Evolutionary conservation across 2,113 vertebrate species (phyloP).

Genomic region (Microtus montanus): DNA sequence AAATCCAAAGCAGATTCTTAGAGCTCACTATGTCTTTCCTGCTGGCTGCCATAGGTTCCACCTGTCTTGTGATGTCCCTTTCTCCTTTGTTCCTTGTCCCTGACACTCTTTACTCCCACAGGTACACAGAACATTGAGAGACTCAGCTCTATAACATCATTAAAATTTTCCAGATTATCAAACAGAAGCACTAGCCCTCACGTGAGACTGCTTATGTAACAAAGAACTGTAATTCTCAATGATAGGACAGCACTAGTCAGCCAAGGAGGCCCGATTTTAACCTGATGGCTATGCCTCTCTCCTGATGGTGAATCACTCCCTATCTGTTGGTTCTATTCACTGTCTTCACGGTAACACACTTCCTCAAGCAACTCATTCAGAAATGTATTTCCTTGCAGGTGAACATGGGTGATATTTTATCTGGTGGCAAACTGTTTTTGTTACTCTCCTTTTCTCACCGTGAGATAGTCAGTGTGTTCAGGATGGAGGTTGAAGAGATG

Average conservation of each 20-base stretch:
- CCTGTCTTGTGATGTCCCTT: background rate
- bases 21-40: background rate
- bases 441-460: background rate
- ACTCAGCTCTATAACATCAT: background rate
- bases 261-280: background rate
- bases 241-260: background rate
- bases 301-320: background rate
- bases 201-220: background rate
- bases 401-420: background rate
- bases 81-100: background rate
- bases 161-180: background rate
- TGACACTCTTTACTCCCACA: background rate
- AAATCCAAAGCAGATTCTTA: background rate
- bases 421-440: background rate
- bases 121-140: background rate
- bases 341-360: background rate
- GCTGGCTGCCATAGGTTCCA: fast-evolving
- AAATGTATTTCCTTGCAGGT: background rate
- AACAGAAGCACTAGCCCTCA: background rate
- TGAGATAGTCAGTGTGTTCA: background rate
- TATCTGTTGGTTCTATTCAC: background rate
- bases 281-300: background rate
- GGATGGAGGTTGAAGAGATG: background rate
- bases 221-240: background rate
- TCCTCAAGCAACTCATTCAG: background rate